phyloP scores from a whole-genome alignment of 2,797 vertebrate genomes.

The Hyperoplus immaculatus region DNA sequence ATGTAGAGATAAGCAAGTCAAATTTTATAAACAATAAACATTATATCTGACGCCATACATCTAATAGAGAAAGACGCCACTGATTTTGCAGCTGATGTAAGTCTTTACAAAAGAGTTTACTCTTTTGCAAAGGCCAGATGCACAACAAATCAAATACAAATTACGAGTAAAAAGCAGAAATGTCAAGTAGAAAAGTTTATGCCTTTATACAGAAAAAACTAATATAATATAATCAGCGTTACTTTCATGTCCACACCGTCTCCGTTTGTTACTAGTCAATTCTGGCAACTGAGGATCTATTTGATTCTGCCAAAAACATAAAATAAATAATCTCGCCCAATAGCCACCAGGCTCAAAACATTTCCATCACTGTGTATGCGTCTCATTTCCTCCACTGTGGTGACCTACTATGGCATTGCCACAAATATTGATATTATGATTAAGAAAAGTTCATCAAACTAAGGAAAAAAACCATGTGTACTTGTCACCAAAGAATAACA shows the following conservation, averaged over 20 bases:
- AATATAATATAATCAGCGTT: background rate
- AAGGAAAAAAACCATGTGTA: conserved; percentile 14
- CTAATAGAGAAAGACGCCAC: background rate
- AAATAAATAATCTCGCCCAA: background rate
- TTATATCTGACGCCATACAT: background rate
- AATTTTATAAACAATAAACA: background rate
- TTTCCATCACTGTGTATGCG: background rate
- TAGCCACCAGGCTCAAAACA: background rate
- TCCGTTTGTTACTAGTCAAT: background rate
- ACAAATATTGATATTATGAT: background rate
- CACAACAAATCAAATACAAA: conserved; percentile 5
- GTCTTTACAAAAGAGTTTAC: background rate
- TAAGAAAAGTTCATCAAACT: background rate
- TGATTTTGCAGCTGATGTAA: background rate
- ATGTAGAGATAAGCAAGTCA: background rate
- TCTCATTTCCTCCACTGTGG: background rate
- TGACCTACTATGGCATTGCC: background rate
- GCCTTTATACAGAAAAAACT: background rate
- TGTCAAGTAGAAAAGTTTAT: background rate
- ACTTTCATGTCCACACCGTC: background rate
- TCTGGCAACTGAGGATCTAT: background rate
- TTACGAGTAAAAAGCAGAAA: conserved; percentile 7
- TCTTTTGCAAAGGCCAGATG: conserved; percentile 3
- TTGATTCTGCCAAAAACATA: background rate
- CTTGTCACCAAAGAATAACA: background rate